These are phyloP conservation scores for Heliconius charithonia DNA, from an alignment of 2,888 invertebrate species.

Conservation along the genomic window DNA sequence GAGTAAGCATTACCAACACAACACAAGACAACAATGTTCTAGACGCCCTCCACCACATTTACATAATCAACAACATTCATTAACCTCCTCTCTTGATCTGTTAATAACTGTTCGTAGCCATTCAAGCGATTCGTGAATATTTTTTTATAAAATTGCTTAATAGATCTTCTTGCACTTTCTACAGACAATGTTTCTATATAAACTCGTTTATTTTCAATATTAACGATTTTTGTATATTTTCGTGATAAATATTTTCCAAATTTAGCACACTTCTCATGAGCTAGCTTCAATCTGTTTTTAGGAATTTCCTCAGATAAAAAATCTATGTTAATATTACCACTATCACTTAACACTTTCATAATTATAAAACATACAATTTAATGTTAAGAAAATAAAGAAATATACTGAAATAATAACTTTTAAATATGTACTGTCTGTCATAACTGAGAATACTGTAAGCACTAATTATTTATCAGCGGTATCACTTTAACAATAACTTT, in stretches of 20 bases:
- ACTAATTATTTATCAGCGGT: slow-evolving; percentile 50
- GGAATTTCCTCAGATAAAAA: slow-evolving; percentile 50
- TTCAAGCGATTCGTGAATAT: slow-evolving; percentile 74
- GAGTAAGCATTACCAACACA: slow-evolving; percentile 36
- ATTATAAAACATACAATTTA: slow-evolving; percentile 36
- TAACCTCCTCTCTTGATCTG: slow-evolving; percentile 89
- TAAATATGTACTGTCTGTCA: slow-evolving; percentile 41
- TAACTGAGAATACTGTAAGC: slow-evolving; percentile 39
- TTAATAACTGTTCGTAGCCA: slow-evolving; percentile 86
- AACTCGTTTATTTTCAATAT: slow-evolving; percentile 61
- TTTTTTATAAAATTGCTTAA: slow-evolving; percentile 70
- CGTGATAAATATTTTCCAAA: slow-evolving; percentile 61
- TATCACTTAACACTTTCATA: slow-evolving; percentile 44
- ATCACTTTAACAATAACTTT: slow-evolving; percentile 50
- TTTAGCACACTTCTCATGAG: slow-evolving; percentile 60
- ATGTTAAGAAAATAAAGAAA: not conserved
- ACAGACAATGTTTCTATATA: slow-evolving; percentile 70
- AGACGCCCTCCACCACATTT: slow-evolving; percentile 70
- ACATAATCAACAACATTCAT: slow-evolving; percentile 55
- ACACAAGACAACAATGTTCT: slow-evolving; percentile 46
- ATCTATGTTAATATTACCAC: slow-evolving; percentile 45
- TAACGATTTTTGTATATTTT: slow-evolving; percentile 56
- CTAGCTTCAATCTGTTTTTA: slow-evolving; percentile 45
- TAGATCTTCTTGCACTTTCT: slow-evolving; percentile 67
- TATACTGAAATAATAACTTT: not conserved